Evolutionary conservation across 2,888 invertebrate species (phyloP).

Genomic region (Drosophila lutescens): DNA sequence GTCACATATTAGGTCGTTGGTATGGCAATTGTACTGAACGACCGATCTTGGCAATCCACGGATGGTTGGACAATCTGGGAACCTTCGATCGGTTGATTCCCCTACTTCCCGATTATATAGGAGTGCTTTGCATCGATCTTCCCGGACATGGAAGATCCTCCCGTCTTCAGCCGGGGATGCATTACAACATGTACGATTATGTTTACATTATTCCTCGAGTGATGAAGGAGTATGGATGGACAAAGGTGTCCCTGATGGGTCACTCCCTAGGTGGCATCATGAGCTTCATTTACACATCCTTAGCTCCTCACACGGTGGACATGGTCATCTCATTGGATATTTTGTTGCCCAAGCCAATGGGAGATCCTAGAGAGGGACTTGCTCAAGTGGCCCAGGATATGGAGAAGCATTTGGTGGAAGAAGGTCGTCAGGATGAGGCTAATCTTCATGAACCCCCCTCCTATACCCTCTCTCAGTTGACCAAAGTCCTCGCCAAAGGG

Average conservation of each 20-base stretch:
- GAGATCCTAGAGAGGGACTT: background rate
- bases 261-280: conserved; percentile 88
- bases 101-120: conserved; percentile 85
- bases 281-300: conserved; percentile 86
- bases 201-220: conserved; percentile 85
- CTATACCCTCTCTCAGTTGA: conserved; percentile 86
- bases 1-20: conserved; percentile 88
- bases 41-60: conserved; percentile 89
- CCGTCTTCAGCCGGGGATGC: conserved; percentile 86
- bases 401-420: conserved; percentile 84
- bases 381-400: background rate
- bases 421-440: conserved; percentile 70
- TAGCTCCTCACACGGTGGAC: conserved; percentile 84
- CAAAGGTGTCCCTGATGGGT: conserved; percentile 87
- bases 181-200: conserved; percentile 76
- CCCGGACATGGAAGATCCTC: conserved; percentile 89
- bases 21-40: conserved; percentile 87
- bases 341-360: conserved; percentile 11
- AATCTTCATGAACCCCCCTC: conserved; percentile 86
- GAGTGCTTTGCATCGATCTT: conserved; percentile 87
- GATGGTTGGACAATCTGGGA: conserved; percentile 91
- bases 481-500: conserved; percentile 85
- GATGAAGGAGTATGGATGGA: conserved; percentile 88
- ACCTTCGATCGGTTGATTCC: conserved; percentile 89
- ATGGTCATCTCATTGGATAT: conserved; percentile 76